A percentile compares a stretch with the other conserved stretches of the same genome.
Conservation (phyloP, 2,113 vertebrate genomes). For the Camelus dromedarius region DNA sequence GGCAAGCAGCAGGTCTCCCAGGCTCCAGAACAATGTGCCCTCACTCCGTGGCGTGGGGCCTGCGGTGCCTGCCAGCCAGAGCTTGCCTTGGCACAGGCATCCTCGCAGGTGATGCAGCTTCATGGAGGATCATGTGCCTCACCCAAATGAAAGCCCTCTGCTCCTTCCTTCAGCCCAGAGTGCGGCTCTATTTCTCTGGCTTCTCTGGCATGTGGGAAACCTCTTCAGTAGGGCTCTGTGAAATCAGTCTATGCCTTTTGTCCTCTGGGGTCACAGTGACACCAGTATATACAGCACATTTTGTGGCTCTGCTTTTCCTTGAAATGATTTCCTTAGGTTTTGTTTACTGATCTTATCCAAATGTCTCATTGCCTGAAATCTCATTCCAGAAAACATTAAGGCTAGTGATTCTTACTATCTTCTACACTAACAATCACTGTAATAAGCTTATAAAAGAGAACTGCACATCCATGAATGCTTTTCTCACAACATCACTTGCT, state of each 20-base stretch:
- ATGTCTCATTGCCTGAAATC: slow-evolving; percentile 20
- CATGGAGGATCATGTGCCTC: not conserved
- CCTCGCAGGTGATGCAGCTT: not conserved
- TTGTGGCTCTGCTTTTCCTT: slow-evolving; percentile 2
- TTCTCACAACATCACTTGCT: slow-evolving; percentile 2
- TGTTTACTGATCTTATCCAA: slow-evolving; percentile 2
- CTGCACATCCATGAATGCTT: not conserved
- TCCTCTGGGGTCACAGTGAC: not conserved
- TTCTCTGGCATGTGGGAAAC: not conserved
- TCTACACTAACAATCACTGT: not conserved
- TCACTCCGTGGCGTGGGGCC: not conserved
- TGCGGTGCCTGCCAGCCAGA: not conserved
- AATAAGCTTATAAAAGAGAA: slow-evolving; percentile 43
- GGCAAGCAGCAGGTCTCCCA: slow-evolving; percentile 52
- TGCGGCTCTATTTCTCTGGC: not conserved
- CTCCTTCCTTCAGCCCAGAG: not conserved
- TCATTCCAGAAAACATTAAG: slow-evolving; percentile 23
- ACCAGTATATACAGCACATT: not conserved
- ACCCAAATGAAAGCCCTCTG: not conserved
- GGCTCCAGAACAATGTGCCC: slow-evolving; percentile 63
- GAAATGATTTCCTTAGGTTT: not conserved
- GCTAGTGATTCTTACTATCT: slow-evolving; percentile 29
- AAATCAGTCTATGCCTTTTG: not conserved
- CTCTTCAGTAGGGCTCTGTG: not conserved
- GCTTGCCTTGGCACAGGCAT: slow-evolving; percentile 35